Percentiles rank a stretch among this genome's conserved stretches.
phyloP scores from a whole-genome alignment of 2,113 vertebrate genomes.

The Notechis scutatus region DNA sequence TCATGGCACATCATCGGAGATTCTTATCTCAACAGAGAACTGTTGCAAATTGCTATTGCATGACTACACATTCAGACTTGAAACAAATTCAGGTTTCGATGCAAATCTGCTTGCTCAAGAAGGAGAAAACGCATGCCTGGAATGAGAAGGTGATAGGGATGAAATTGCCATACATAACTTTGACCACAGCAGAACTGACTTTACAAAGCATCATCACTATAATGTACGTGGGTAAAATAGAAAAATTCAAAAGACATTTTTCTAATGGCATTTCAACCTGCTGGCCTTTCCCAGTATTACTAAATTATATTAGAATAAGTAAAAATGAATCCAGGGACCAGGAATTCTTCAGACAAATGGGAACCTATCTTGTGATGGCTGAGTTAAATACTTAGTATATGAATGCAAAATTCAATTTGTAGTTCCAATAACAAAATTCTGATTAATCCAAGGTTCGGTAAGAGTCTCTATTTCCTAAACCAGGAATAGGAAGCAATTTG shows the following conservation, averaged over 20 bases:
- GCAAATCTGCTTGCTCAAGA: constrained; percentile 17
- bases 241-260: not conserved
- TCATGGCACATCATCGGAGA: not conserved
- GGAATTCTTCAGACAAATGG: not conserved
- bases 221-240: not conserved
- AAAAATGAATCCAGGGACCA: not conserved
- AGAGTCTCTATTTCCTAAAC: not conserved
- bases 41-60: not conserved
- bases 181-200: not conserved
- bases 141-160: not conserved
- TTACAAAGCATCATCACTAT: not conserved
- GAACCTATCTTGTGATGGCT: not conserved
- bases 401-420: not conserved
- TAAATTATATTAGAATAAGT: not conserved
- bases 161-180: constrained; percentile 24
- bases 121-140: not conserved
- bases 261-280: not conserved
- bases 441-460: not conserved
- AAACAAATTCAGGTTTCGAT: not conserved
- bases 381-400: not conserved
- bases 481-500: not conserved
- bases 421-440: not conserved
- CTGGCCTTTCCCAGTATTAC: not conserved
- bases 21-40: not conserved
- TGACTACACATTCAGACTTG: not conserved